Evolutionary conservation across 2,888 invertebrate species (phyloP).

Genomic region (Volucella zonaria): DNA sequence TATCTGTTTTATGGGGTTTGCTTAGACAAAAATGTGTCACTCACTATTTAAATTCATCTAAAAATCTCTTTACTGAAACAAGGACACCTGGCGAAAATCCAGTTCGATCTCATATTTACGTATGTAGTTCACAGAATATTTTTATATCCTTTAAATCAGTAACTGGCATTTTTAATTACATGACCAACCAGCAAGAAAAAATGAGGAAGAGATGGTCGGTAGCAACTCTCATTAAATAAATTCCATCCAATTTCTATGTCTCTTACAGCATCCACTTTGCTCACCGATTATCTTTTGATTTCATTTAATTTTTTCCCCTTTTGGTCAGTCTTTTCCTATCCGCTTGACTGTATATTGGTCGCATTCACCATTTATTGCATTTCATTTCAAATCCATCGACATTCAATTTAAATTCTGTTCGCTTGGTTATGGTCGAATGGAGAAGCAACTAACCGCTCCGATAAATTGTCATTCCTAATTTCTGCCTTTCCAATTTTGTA

Average conservation of each 20-base stretch:
- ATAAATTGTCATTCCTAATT: conserved; percentile 65
- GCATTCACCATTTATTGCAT: conserved; percentile 42
- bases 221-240: conserved; percentile 37
- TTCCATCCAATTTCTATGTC: conserved; percentile 29
- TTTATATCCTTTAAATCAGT: no score
- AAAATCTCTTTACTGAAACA: no score
- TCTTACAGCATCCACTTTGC: conserved; percentile 17
- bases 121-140: no score
- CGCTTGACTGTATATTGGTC: conserved; percentile 3
- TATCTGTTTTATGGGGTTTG: no score
- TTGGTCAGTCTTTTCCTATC: conserved; percentile 1
- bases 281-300: conserved; percentile 34
- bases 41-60: no score
- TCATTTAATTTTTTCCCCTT: background rate
- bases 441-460: conserved; percentile 71
- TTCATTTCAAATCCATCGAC: conserved; percentile 50
- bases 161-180: no score
- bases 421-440: conserved; percentile 71
- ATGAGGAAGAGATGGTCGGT: no score
- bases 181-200: no score
- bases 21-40: no score
- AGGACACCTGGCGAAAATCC: no score
- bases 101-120: no score
- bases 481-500: conserved; percentile 22
- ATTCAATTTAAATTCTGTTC: conserved; percentile 73